Conservation (phyloP, 2,113 vertebrate genomes). For the Myotis davidii region DNA sequence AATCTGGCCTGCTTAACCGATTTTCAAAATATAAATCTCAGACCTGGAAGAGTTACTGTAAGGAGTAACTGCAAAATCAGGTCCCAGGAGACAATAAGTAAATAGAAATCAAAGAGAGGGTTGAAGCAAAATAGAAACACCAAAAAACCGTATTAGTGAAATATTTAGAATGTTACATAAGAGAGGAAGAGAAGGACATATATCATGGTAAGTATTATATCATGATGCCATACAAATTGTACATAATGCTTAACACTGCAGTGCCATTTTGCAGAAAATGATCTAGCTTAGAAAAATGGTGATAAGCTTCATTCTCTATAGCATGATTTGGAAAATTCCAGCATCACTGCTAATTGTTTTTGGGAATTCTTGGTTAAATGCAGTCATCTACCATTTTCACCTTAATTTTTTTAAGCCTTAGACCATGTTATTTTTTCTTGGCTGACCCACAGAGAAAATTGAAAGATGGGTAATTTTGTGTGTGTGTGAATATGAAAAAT, state of each 20-base stretch:
- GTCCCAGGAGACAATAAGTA: conserved; percentile 13
- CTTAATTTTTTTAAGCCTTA: background rate
- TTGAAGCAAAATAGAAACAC: conserved; percentile 18
- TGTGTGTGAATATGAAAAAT: background rate
- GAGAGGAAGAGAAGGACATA: background rate
- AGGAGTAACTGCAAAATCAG: conserved; percentile 12
- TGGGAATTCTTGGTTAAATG: background rate
- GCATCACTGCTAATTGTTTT: background rate
- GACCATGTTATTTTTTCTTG: background rate
- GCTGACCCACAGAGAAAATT: background rate
- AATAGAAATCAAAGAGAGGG: background rate
- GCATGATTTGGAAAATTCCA: background rate
- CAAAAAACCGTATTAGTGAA: background rate
- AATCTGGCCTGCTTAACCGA: background rate
- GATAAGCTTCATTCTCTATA: background rate
- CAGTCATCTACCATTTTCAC: background rate
- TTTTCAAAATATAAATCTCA: conserved; percentile 1
- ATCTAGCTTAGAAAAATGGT: background rate
- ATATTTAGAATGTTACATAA: conserved; percentile 29
- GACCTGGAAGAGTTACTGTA: background rate
- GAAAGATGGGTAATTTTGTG: background rate
- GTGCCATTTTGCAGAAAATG: background rate
- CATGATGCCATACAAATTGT: background rate
- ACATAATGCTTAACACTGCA: background rate
- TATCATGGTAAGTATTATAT: background rate